Conservation (phyloP, 2,888 invertebrate species). For the Eurois occulta region DNA sequence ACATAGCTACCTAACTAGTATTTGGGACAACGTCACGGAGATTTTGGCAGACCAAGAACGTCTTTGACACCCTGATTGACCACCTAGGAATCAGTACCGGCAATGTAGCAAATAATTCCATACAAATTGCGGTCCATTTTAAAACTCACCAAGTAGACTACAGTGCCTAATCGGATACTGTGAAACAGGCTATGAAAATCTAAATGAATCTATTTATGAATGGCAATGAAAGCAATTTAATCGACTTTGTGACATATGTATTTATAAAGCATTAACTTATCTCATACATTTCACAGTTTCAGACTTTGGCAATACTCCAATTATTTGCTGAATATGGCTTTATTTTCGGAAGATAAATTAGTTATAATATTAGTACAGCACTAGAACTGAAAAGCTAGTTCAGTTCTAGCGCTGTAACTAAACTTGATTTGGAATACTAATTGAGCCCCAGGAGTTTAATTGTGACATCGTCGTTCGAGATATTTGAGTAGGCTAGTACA, state of each 20-base stretch:
- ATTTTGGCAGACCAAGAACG: constrained; percentile 30
- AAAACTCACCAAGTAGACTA: background rate
- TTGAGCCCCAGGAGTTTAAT: constrained; percentile 5
- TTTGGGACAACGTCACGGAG: constrained; percentile 52
- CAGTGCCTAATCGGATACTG: background rate
- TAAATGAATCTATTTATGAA: constrained; percentile 26
- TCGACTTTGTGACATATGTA: background rate
- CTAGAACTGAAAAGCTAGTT: too few relatives aligned
- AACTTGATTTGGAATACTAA: constrained; percentile 40
- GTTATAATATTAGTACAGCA: too few relatives aligned
- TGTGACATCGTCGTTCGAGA: constrained; percentile 3
- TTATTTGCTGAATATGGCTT: constrained; percentile 9
- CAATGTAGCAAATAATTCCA: background rate
- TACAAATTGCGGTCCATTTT: background rate
- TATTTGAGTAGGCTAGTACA: constrained; percentile 3
- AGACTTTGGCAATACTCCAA: background rate
- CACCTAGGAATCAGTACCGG: background rate
- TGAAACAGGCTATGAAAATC: background rate
- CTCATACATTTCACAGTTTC: constrained; percentile 14
- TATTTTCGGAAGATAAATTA: constrained; percentile 13
- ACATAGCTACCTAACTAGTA: constrained; percentile 68
- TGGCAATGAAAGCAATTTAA: constrained; percentile 13
- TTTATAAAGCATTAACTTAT: constrained; percentile 12
- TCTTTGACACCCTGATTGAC: background rate
- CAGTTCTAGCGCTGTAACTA: constrained; percentile 13